Conservation (phyloP, 2,797 vertebrate genomes). For the Poeciliopsis presidionis region DNA sequence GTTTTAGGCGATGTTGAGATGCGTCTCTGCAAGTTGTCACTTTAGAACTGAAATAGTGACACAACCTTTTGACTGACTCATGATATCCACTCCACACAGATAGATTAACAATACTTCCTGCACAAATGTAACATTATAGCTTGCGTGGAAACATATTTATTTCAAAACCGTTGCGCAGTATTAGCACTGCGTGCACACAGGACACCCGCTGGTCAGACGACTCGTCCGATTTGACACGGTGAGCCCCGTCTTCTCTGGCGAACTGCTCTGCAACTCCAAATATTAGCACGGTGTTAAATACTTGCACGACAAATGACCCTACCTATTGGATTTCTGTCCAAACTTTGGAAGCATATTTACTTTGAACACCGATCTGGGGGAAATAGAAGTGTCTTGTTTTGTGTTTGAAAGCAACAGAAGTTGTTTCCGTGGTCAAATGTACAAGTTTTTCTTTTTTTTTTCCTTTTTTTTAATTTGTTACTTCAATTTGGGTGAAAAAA, state of each 20-base stretch:
- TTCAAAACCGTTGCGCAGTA: neutral
- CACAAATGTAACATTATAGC: neutral
- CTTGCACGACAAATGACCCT: neutral
- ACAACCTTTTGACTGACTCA: neutral
- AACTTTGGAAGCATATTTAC: neutral
- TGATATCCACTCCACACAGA: neutral
- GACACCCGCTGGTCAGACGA: neutral
- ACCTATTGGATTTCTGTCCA: neutral
- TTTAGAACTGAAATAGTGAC: neutral
- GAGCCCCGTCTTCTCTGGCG: neutral
- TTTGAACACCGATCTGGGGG: neutral
- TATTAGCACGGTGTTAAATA: neutral
- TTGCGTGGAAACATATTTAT: neutral
- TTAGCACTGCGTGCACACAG: neutral
- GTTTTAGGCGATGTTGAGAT: neutral
- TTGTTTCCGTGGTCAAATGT: neutral
- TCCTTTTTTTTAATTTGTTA: neutral
- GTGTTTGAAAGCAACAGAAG: neutral
- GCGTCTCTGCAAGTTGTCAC: neutral
- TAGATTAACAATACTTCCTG: neutral
- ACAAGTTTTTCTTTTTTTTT: neutral
- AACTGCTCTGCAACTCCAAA: slow-evolving; percentile 1
- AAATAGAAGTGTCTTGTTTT: neutral
- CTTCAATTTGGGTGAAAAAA: neutral
- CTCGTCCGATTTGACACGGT: neutral